phyloP scores from a whole-genome alignment of 2,797 vertebrate species.

The Enteromius afrohamiltoni region DNA sequence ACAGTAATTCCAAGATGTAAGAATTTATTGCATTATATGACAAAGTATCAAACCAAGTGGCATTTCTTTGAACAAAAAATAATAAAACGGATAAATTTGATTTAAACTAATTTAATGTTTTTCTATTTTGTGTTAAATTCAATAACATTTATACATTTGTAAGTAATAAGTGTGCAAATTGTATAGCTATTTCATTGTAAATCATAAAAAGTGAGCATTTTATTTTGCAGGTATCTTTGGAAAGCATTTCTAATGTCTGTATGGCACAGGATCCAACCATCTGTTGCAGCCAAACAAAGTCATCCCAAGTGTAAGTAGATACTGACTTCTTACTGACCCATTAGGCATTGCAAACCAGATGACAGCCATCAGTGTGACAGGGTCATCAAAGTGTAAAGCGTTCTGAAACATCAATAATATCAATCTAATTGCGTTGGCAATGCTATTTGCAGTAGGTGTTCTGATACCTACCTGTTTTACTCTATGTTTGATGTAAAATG shows the following conservation, averaged over 20 bases:
- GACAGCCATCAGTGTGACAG: conserved; percentile 36
- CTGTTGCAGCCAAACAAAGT: conserved; percentile 42
- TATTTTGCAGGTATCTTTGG: conserved; percentile 40
- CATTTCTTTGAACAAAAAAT: background rate
- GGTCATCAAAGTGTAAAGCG: conserved; percentile 35
- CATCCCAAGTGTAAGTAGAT: conserved; percentile 59
- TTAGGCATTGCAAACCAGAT: conserved; percentile 40
- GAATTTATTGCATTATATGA: background rate
- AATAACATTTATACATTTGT: background rate
- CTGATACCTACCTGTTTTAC: conserved; percentile 20
- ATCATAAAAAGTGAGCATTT: background rate
- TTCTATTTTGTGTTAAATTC: background rate
- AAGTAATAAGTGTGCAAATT: background rate
- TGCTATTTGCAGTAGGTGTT: background rate
- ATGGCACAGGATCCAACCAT: conserved; percentile 38
- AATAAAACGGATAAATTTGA: background rate
- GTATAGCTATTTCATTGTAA: background rate
- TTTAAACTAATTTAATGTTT: background rate
- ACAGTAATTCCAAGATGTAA: background rate
- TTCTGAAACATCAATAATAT: conserved; percentile 11
- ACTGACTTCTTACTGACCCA: conserved; percentile 44
- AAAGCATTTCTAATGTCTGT: conserved; percentile 20
- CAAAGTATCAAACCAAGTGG: background rate
- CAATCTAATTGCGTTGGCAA: background rate
- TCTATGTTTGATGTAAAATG: conserved; percentile 17